Conservation (phyloP, 2,888 invertebrate genomes). For the Troides oblongomaculatus region DNA sequence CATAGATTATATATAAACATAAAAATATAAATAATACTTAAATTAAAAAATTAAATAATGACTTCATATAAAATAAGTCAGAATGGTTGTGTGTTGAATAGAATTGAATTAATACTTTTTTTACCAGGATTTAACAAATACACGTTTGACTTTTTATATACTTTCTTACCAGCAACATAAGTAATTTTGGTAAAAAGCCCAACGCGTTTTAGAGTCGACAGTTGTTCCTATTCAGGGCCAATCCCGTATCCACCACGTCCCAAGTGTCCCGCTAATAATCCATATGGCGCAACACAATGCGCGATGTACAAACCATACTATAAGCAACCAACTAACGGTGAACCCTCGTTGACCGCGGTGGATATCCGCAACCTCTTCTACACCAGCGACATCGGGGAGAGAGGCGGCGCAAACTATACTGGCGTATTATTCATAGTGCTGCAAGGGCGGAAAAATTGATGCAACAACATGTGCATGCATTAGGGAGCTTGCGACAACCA, state of each 20-base stretch:
- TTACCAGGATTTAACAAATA: no score
- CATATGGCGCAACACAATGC: conserved; percentile 73
- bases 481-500: conserved; percentile 72
- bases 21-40: no score
- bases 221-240: conserved; percentile 68
- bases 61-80: no score
- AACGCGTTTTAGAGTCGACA: conserved; percentile 63
- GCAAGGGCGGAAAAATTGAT: conserved; percentile 69
- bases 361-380: conserved; percentile 17
- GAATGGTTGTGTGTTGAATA: no score
- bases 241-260: conserved; percentile 64
- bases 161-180: background rate
- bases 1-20: no score
- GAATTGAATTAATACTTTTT: no score
- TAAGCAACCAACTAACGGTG: conserved; percentile 56
- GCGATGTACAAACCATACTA: conserved; percentile 44
- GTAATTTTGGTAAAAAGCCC: conserved; percentile 42
- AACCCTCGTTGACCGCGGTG: conserved; percentile 38
- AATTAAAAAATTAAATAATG: no score
- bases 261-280: conserved; percentile 76
- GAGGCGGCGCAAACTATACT: conserved; percentile 42
- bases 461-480: conserved; percentile 78
- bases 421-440: conserved; percentile 60
- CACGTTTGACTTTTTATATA: background rate
- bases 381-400: conserved; percentile 27